Conservation (phyloP, 2,113 vertebrate genomes). For the Pyxicephalus adspersus region DNA sequence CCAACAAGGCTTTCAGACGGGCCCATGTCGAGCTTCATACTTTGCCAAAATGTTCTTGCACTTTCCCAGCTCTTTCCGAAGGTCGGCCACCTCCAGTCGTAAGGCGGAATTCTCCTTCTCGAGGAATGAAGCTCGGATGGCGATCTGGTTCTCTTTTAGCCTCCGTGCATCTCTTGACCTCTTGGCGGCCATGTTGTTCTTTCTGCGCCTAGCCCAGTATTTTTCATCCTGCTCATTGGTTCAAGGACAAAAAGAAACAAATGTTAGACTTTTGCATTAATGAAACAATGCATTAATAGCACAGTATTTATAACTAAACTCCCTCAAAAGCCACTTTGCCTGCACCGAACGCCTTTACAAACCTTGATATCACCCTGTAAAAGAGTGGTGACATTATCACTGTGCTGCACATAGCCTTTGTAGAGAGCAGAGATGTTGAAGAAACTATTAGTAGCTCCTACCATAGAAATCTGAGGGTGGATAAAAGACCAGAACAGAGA, state of each 20-base stretch:
- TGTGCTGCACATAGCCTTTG: too few species aligned
- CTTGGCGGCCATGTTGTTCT: constrained; percentile 98
- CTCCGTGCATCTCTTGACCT: constrained; percentile 91
- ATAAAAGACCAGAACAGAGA: too few species aligned
- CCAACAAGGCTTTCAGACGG: constrained; percentile 75
- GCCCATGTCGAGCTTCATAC: constrained; percentile 89
- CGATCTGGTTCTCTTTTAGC: constrained; percentile 99
- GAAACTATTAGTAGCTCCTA: too few species aligned
- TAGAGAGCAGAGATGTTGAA: too few species aligned
- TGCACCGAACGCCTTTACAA: too few species aligned
- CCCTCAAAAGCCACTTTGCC: too few species aligned
- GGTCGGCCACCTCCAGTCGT: constrained; percentile 89
- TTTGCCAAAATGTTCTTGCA: constrained; percentile 94
- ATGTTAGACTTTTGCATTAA: constrained; percentile 67
- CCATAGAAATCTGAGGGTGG: too few species aligned
- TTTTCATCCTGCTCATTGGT: constrained; percentile 90
- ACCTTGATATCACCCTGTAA: too few species aligned
- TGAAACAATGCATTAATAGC: too few species aligned
- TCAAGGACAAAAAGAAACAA: constrained; percentile 62
- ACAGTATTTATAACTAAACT: too few species aligned
- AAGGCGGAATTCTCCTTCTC: constrained; percentile 97
- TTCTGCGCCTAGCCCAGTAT: constrained; percentile 97
- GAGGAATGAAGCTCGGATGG: constrained; percentile 92
- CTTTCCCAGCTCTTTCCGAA: constrained; percentile 93
- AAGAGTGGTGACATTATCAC: too few species aligned